These are phyloP conservation scores for Eretmochelys imbricata DNA, from an alignment of 2,113 vertebrate species.

Conservation along the genomic window DNA sequence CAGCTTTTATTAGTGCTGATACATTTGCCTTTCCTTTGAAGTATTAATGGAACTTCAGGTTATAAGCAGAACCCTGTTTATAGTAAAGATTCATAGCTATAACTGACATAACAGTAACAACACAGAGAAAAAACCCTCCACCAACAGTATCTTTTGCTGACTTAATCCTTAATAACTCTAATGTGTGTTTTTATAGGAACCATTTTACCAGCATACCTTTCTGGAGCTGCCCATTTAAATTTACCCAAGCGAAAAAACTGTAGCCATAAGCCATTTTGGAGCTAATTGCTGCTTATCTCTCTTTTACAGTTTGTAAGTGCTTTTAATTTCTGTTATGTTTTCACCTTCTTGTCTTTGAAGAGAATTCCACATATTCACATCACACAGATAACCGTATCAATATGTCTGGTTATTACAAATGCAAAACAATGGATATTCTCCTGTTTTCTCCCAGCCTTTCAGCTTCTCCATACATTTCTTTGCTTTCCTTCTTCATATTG, in stretches of 20 bases:
- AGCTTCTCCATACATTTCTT: neutral
- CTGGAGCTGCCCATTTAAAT: neutral
- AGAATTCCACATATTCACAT: neutral
- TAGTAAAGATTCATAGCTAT: neutral
- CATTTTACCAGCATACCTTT: neutral
- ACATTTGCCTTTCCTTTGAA: neutral
- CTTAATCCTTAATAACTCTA: neutral
- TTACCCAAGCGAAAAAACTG: neutral
- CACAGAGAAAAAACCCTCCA: neutral
- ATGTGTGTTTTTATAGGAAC: neutral
- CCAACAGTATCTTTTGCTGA: neutral
- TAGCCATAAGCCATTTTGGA: neutral
- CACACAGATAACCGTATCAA: neutral
- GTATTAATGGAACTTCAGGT: neutral
- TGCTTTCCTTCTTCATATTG: neutral
- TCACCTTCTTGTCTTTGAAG: neutral
- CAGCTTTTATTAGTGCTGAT: neutral
- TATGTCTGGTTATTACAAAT: neutral
- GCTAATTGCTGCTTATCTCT: neutral
- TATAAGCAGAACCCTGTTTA: neutral
- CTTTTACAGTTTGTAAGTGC: neutral
- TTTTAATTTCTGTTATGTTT: neutral
- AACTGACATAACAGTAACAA: neutral
- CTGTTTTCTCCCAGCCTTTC: neutral
- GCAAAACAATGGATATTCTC: neutral